A percentile compares a stretch with the other conserved stretches of the same genome.
phyloP scores from a whole-genome alignment of 2,888 invertebrate species.

The Tortrix viridana region DNA sequence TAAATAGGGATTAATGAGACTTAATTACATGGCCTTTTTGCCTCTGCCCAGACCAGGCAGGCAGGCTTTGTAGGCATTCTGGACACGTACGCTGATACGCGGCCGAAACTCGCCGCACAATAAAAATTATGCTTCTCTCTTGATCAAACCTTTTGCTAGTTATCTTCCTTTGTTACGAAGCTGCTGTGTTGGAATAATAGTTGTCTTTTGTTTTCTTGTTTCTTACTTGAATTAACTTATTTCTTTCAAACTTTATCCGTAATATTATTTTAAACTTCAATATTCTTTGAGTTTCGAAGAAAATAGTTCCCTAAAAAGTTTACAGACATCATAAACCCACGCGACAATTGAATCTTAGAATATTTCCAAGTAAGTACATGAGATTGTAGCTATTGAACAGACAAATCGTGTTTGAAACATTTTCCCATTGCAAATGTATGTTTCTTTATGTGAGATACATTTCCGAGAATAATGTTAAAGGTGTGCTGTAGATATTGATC shows the following conservation, averaged over 20 bases:
- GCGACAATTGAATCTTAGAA: neutral
- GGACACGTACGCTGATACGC: constrained; percentile 58
- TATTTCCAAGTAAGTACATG: neutral
- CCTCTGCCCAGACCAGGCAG: constrained; percentile 42
- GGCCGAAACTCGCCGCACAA: constrained; percentile 30
- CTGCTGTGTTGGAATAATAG: neutral
- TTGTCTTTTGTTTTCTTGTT: neutral
- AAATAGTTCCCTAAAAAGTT: no score
- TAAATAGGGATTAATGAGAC: constrained; percentile 73
- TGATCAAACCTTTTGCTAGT: constrained; percentile 33
- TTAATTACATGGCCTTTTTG: constrained; percentile 69
- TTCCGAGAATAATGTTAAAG: neutral
- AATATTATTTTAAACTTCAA: neutral
- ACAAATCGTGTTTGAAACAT: neutral
- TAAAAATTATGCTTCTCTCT: constrained; percentile 30
- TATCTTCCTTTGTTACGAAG: constrained; percentile 15
- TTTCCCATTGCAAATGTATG: neutral
- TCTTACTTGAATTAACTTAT: no score
- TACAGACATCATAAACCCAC: neutral
- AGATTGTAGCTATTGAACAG: neutral
- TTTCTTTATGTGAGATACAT: neutral
- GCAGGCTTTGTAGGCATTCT: constrained; percentile 50
- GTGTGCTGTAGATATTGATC: neutral
- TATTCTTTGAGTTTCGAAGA: neutral
- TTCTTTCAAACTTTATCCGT: no score